These are phyloP conservation scores for Leptinotarsa defecta DNA, from an alignment of 1,140 invertebrate genomes.

Conservation along the genomic window DNA sequence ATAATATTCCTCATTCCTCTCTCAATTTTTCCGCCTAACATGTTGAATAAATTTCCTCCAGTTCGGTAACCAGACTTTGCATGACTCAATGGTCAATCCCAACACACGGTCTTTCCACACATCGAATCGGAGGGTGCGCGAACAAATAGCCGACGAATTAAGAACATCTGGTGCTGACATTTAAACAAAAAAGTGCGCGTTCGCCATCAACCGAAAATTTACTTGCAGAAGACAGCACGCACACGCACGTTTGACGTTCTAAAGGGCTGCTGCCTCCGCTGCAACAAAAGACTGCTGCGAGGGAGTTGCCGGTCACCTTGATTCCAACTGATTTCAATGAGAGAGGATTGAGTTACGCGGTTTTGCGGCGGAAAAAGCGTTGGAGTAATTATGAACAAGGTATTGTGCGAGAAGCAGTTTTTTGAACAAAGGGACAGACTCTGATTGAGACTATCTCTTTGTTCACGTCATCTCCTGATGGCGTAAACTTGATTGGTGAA, in stretches of 20 bases:
- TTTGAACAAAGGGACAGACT: too few species aligned
- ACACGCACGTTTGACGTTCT: conserved; percentile 21
- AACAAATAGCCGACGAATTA: conserved; percentile 48
- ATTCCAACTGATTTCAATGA: background rate
- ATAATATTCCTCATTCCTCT: too few species aligned
- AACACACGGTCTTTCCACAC: background rate
- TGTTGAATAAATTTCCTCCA: too few species aligned
- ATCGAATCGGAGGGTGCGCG: conserved; percentile 40
- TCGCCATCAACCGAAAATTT: conserved; percentile 31
- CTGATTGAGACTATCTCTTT: too few species aligned
- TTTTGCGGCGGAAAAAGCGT: background rate
- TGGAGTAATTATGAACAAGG: too few species aligned
- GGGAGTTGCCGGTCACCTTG: conserved; percentile 14
- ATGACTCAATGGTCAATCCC: background rate
- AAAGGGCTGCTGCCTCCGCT: conserved; percentile 15
- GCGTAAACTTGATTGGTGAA: too few species aligned
- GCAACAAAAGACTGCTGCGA: conserved; percentile 10
- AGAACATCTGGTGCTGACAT: conserved; percentile 51
- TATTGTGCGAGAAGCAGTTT: too few species aligned
- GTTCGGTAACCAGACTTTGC: background rate
- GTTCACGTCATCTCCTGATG: too few species aligned
- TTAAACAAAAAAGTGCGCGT: conserved; percentile 49
- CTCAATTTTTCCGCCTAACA: too few species aligned
- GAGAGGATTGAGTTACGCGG: background rate
- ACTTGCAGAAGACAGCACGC: conserved; percentile 48